These are phyloP conservation scores for Lordiphosa stackelbergi DNA, from an alignment of 1,140 invertebrate species.

Conservation along the genomic window DNA sequence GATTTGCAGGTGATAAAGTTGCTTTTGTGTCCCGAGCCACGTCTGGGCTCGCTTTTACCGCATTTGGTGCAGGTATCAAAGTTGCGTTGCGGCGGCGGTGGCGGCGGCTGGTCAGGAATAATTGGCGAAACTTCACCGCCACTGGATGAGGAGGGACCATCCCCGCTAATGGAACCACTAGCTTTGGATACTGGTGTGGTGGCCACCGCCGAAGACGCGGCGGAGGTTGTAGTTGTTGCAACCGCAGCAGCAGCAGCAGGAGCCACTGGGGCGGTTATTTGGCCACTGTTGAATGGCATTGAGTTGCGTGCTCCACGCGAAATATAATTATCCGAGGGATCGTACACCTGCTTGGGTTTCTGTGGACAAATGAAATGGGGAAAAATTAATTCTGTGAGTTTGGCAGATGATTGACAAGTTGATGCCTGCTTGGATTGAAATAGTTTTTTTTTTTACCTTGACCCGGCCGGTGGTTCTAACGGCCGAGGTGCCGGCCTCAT, in stretches of 20 bases:
- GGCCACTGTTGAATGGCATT: constrained; percentile 11
- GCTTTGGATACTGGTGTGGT: background rate
- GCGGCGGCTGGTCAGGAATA: constrained; percentile 5
- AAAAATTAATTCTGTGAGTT: background rate
- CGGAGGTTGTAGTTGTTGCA: background rate
- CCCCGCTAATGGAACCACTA: background rate
- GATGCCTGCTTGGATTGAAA: background rate
- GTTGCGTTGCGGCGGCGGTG: constrained; percentile 10
- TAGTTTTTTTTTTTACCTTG: constrained; percentile 41
- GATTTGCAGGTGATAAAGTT: constrained; percentile 58
- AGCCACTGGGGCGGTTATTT: background rate
- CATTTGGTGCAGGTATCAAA: constrained; percentile 60
- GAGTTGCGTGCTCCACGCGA: constrained; percentile 77
- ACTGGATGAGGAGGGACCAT: constrained; percentile 22
- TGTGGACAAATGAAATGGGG: background rate
- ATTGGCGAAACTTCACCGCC: constrained; percentile 7
- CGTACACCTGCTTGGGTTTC: constrained; percentile 82
- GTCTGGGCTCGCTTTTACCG: constrained; percentile 45
- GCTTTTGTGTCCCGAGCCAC: constrained; percentile 59
- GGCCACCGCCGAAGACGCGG: background rate
- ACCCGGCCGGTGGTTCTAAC: constrained; percentile 72
- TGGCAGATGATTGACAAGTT: background rate
- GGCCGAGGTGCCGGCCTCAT: constrained; percentile 22
- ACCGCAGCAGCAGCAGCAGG: background rate
- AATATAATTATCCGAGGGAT: constrained; percentile 85